These are phyloP conservation scores for Caenorhabditis sulstoni DNA, from an alignment of 2,888 invertebrate species.

Conservation along the genomic window DNA sequence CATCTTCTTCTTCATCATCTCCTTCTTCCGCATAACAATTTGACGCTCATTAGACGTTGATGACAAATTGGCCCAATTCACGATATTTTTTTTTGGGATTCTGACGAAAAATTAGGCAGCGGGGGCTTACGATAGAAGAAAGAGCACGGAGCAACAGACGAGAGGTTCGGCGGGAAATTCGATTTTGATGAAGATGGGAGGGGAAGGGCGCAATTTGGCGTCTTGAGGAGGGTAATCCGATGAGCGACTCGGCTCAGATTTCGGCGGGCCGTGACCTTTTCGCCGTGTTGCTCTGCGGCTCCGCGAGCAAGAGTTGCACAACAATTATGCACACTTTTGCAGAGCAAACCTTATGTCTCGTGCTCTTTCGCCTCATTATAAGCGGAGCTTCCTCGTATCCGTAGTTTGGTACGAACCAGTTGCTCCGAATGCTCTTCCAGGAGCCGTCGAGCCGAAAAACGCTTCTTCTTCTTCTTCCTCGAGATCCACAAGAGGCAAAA, in stretches of 20 bases:
- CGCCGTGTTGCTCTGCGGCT: constrained; percentile 8
- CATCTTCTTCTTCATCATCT: background rate
- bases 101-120: constrained; percentile 3
- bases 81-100: constrained; percentile 26
- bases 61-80: constrained; percentile 55
- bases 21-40: constrained; percentile 31
- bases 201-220: constrained; percentile 22
- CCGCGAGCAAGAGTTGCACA: constrained; percentile 1
- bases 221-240: constrained; percentile 43
- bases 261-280: constrained; percentile 30
- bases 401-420: background rate
- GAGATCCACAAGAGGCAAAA: background rate
- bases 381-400: constrained; percentile 24
- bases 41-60: constrained; percentile 44
- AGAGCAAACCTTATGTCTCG: constrained; percentile 39
- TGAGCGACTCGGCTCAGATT: constrained; percentile 41
- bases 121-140: constrained; percentile 37
- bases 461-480: background rate
- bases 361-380: constrained; percentile 48
- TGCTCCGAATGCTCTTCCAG: background rate
- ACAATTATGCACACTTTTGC: background rate
- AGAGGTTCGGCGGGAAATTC: constrained; percentile 18
- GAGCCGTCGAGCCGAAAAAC: background rate
- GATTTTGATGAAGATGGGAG: constrained; percentile 25
- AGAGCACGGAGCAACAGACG: constrained; percentile 2